phyloP scores from a whole-genome alignment of 2,888 invertebrate species.

The Allygus modestus region DNA sequence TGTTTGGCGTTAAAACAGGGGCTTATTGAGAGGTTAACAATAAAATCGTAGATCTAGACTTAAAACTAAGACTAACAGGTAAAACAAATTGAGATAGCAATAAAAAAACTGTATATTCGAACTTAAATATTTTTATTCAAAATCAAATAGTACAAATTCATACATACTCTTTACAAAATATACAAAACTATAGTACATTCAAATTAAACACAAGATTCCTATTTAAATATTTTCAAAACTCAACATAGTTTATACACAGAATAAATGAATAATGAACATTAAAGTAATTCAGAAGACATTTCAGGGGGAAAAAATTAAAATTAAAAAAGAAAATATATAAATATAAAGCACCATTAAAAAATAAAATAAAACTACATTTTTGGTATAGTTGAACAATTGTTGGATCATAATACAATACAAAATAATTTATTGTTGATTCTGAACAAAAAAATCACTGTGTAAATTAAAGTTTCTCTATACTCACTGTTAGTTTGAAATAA shows the following conservation, averaged over 20 bases:
- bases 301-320: neutral
- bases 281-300: neutral
- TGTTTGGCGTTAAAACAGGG: too few relatives aligned
- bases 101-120: neutral
- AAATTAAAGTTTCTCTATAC: too few relatives aligned
- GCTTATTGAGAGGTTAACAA: too few relatives aligned
- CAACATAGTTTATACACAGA: neutral
- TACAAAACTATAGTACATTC: constrained; percentile 35
- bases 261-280: neutral
- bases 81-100: neutral
- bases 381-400: neutral
- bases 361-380: constrained; percentile 12
- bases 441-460: too few relatives aligned
- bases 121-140: constrained; percentile 46
- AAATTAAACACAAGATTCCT: constrained; percentile 16
- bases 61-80: too few relatives aligned
- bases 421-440: too few relatives aligned
- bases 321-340: neutral
- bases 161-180: constrained; percentile 32
- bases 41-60: too few relatives aligned
- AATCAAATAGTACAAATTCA: constrained; percentile 47
- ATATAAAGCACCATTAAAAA: neutral
- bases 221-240: neutral
- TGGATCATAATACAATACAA: too few relatives aligned
- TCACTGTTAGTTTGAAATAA: too few relatives aligned